Percentiles rank a stretch among this genome's conserved stretches.
Evolutionary conservation across 2,888 invertebrate species (phyloP).

Genomic region (Agriopis marginaria): DNA sequence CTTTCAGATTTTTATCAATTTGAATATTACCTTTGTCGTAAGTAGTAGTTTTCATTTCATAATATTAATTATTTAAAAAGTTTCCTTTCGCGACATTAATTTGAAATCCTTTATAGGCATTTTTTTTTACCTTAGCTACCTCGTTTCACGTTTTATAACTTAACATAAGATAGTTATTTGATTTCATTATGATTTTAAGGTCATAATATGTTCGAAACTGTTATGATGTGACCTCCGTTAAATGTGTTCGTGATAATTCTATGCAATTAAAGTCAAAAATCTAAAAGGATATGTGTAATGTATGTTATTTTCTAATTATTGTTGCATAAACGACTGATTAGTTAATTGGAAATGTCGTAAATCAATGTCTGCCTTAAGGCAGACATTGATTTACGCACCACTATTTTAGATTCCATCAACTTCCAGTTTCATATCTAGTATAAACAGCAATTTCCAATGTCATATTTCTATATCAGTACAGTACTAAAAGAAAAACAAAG

Average conservation of each 20-base stretch:
- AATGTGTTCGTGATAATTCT: constrained; percentile 2
- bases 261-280: constrained; percentile 22
- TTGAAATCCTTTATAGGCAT: background rate
- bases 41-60: background rate
- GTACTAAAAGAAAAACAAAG: too few species aligned
- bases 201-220: constrained; percentile 33
- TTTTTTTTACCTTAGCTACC: too few species aligned
- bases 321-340: constrained; percentile 4
- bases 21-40: background rate
- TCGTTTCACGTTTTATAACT: too few species aligned
- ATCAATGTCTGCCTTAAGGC: background rate
- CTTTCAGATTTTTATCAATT: constrained; percentile 31
- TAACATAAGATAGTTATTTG: background rate
- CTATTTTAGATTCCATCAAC: too few species aligned
- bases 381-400: too few species aligned
- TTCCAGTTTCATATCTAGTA: too few species aligned
- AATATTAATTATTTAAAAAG: background rate
- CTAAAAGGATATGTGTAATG: constrained; percentile 10
- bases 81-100: background rate
- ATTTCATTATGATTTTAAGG: constrained; percentile 26
- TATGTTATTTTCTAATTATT: constrained; percentile 9
- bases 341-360: constrained; percentile 7
- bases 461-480: too few species aligned
- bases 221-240: background rate
- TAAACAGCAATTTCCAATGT: too few species aligned